Evolutionary conservation across 37 sponge, comb jelly and placozoan genomes (phyloP).

Genomic region (Aphrocallistes beatrix): DNA sequence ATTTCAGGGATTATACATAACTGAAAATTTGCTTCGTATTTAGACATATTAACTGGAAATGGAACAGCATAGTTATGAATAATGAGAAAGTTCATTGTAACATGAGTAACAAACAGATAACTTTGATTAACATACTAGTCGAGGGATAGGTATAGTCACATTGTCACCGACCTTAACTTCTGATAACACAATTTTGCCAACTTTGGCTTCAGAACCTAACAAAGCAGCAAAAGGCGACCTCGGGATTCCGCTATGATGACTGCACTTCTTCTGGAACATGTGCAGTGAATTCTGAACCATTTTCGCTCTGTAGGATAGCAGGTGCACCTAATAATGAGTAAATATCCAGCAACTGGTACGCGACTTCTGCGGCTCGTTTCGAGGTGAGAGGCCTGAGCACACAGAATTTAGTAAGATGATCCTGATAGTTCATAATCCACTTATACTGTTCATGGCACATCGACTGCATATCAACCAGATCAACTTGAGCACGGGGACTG

Average conservation of each 20-base stretch:
- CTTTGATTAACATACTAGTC: too few relatives aligned
- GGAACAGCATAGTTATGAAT: too few relatives aligned
- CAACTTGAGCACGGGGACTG: too few relatives aligned
- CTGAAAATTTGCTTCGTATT: too few relatives aligned
- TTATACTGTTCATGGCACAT: not conserved
- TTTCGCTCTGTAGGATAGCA: not conserved
- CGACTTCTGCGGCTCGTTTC: not conserved
- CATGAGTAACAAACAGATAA: too few relatives aligned
- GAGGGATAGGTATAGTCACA: not conserved
- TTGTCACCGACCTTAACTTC: not conserved
- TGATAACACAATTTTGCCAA: not conserved
- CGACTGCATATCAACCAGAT: not conserved
- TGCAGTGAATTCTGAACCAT: not conserved
- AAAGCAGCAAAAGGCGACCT: not conserved
- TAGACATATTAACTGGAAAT: too few relatives aligned
- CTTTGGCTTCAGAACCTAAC: not conserved
- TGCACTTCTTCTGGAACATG: not conserved
- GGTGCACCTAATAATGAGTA: not conserved
- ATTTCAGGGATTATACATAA: too few relatives aligned
- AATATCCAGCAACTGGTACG: not conserved
- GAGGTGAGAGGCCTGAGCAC: not conserved
- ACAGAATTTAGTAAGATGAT: not conserved
- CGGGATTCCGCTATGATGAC: not conserved
- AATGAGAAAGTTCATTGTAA: too few relatives aligned
- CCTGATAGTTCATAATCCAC: too few relatives aligned